A percentile compares a stretch with the other conserved stretches of the same genome.
Conservation (phyloP, 2,888 invertebrate species). For the Hemistola chrysoprasaria region DNA sequence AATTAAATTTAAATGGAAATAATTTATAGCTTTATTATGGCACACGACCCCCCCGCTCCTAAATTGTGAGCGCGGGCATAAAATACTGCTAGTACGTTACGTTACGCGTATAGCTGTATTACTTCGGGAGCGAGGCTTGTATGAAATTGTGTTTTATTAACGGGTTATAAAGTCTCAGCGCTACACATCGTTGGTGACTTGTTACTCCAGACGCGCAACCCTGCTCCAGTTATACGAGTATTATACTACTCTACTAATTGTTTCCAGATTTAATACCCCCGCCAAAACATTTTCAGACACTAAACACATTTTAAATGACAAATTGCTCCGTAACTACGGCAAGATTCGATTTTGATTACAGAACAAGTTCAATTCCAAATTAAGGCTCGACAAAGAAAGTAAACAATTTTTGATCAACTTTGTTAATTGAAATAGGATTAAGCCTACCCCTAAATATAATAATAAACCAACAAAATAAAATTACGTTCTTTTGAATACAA, state of each 20-base stretch:
- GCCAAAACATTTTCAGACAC: slow-evolving; percentile 44
- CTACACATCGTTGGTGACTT: slow-evolving; percentile 73
- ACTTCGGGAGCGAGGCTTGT: slow-evolving; percentile 60
- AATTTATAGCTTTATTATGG: slow-evolving; percentile 78
- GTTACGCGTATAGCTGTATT: slow-evolving; percentile 37
- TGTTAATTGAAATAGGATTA: slow-evolving; percentile 14
- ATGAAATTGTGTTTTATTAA: slow-evolving; percentile 80
- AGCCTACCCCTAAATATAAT: slow-evolving; percentile 6
- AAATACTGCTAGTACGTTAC: slow-evolving; percentile 69
- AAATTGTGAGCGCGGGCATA: slow-evolving; percentile 70
- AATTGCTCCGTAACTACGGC: slow-evolving; percentile 30
- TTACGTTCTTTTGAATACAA: too few species aligned
- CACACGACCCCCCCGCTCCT: slow-evolving; percentile 66
- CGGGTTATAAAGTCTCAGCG: slow-evolving; percentile 73
- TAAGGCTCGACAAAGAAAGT: slow-evolving; percentile 11
- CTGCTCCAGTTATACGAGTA: slow-evolving; percentile 57
- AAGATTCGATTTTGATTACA: slow-evolving; percentile 29
- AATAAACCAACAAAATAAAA: slow-evolving; percentile 8
- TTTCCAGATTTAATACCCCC: slow-evolving; percentile 61
- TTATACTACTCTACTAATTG: slow-evolving; percentile 68
- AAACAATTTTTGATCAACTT: slow-evolving; percentile 17
- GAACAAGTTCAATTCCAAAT: slow-evolving; percentile 19
- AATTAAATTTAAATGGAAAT: slow-evolving; percentile 80
- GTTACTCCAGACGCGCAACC: slow-evolving; percentile 64
- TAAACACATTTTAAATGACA: slow-evolving; percentile 48